Evolutionary conservation across 2,113 vertebrate genomes (phyloP), one percentile per base, ranked within the genome.

Genomic region (Galemys pyrenaicus): DNA sequence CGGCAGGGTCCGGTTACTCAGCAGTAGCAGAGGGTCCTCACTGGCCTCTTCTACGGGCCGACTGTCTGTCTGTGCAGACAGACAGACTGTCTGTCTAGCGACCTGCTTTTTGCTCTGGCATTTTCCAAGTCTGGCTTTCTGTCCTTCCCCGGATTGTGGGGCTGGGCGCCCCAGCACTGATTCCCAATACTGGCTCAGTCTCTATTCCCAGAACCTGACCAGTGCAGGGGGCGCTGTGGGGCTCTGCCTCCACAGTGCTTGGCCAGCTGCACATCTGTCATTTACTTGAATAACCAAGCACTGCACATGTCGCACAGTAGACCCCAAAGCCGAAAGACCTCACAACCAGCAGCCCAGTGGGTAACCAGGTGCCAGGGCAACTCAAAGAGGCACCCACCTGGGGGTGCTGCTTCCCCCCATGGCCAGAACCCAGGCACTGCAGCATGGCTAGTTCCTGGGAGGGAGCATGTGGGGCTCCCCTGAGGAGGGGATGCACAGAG

Each of bases 241-340:
- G 65, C 11, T 9, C 32, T 1, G 11, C 2, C 0, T 41, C 77
- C 44, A 4, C 58, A 80, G 58, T 46, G 12, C 11, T 17, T 12
- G 4, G 37, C 28, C 0, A 0, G 28, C 0, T 3, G 16, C 54
- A 39, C 12, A 0, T n/a, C 26, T 41, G 28, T 71, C 26, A 10
- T 35, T 62, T 8, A 49, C 51, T 28, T n/a, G 1, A 39, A 71
- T 56, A 75, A 12, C 20, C 30, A n/a, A 58, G 39, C 6, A 73
- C 22, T 46, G 8, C 4, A 68, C 68, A 80, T 8, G 6, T 24
- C 22, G 39, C 41, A 19, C 35, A 0, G 1, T 1, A 30, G 37
- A 3, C 12, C 30, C 41, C 39, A 13, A 0, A 2, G 26, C 20
- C 54, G 35, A 81, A 51, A 22, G 30, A 37, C 22, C 16, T 65